A percentile compares a stretch with the other conserved stretches of the same genome.
phyloP scores from a whole-genome alignment of 2,113 vertebrate species.

The Amia ocellicauda region DNA sequence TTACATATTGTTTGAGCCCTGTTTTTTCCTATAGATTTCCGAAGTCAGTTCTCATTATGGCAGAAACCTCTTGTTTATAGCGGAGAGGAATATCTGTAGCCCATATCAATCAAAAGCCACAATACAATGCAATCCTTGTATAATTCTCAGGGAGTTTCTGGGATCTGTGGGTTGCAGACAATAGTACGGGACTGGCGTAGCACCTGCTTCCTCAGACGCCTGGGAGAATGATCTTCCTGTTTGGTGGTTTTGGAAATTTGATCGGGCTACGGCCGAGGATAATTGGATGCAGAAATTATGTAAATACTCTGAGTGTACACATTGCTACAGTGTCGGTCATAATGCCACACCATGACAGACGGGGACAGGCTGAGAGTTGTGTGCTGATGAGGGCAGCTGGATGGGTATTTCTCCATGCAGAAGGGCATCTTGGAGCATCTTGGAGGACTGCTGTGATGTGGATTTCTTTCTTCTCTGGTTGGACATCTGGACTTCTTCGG shows the following conservation, averaged over 20 bases:
- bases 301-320: not conserved
- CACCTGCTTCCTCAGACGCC: conserved; percentile 68
- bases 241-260: conserved; percentile 61
- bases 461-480: too few relatives aligned
- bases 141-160: conserved; percentile 60
- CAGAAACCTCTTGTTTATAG: conserved; percentile 8
- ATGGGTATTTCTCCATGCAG: too few relatives aligned
- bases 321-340: not conserved
- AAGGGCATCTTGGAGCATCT: too few relatives aligned
- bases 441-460: too few relatives aligned
- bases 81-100: conserved; percentile 25
- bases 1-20: conserved; percentile 41
- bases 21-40: conserved; percentile 56
- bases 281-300: conserved; percentile 1
- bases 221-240: conserved; percentile 61
- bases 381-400: too few relatives aligned
- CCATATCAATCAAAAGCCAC: conserved; percentile 31
- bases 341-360: not conserved
- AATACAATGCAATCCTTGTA: conserved; percentile 30
- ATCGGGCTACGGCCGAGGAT: conserved; percentile 38
- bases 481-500: too few relatives aligned
- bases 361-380: too few relatives aligned
- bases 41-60: conserved; percentile 39
- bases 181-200: conserved; percentile 42
- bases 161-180: conserved; percentile 62